Base-by-base conservation (phyloP, 1,140 invertebrate genomes). In the Artemia franciscana region DNA sequence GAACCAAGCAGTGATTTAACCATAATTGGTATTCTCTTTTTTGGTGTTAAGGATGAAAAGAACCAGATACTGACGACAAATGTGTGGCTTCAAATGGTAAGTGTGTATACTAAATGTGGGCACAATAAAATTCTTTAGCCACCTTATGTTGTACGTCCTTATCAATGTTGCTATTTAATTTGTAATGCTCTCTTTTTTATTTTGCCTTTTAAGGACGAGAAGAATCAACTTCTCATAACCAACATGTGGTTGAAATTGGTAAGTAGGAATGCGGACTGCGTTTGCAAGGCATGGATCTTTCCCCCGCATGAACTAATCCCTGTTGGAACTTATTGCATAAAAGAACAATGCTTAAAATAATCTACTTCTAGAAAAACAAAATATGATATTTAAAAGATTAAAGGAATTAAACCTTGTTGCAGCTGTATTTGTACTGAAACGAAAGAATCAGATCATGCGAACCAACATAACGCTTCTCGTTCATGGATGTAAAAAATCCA, bases 161-260 rank as follows among this genome's bases (percentile, higher is more conserved):
- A 64, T 62, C 51, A 57, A 51, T 60, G 61, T 62, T 63, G 64
- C 58, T 59, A 60, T 28, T 65, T 60, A 63, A 25, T 59, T 39
- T 63, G 59, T 58, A 65, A 61, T 57, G 58, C 58, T 56, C 58
- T 64, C 60, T 58, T 59, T 61, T 63, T 67, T 67, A 70, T 70
- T 67, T 72, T 74, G 65, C 68, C 67, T 71, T 69, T 71, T 56
- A 71, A 89, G 86, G 86, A 90, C 77, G 87, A 90, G 77, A 90
- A 90, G 78, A 89, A 89, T 79, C 86, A 89, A 79, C 81, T 89
- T 76, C 82, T 90, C 73, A 88, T 88, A 74, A 88, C 86, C 71
- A 90, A 88, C 78, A 86, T 88, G 78, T 91, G 86, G 86, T 80
- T 91, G 70, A 88, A 87, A 80, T 78, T 88, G 80, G 86, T 89